phyloP scores from a whole-genome alignment of 2,113 vertebrate species.

The Poeciliopsis prolifica region DNA sequence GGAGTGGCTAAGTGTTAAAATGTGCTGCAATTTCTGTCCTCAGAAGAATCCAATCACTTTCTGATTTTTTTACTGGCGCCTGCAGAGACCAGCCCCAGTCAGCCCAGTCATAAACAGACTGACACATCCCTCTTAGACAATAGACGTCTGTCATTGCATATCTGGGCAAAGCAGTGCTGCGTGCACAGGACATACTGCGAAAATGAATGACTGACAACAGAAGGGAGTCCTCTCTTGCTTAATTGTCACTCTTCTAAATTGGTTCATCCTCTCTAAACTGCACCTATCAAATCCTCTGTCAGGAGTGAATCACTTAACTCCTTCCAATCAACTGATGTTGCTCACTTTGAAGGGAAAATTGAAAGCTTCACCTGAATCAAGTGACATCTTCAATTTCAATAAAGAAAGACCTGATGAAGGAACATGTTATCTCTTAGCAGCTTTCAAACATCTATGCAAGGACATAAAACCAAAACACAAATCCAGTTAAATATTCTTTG shows the following conservation, averaged over 20 bases:
- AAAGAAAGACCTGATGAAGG: constrained; percentile 6
- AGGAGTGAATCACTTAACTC: constrained; percentile 21
- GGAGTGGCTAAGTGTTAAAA: constrained; percentile 37
- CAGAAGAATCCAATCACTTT: constrained; percentile 38
- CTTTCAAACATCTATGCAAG: constrained; percentile 19
- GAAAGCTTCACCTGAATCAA: constrained; percentile 24
- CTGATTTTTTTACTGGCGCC: constrained; percentile 30
- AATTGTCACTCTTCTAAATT: constrained; percentile 35
- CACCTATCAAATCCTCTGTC: constrained; percentile 28
- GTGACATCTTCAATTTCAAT: constrained; percentile 39
- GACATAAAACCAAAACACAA: constrained; percentile 16
- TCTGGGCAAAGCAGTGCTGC: constrained; percentile 7
- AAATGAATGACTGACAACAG: constrained; percentile 23
- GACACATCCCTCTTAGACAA: constrained; percentile 45
- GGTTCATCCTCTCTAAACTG: constrained; percentile 10
- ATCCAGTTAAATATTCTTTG: constrained; percentile 19
- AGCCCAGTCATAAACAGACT: constrained; percentile 33
- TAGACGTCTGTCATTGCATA: constrained; percentile 23
- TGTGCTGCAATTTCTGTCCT: constrained; percentile 35
- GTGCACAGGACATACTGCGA: constrained; percentile 1
- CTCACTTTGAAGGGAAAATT: constrained; percentile 29
- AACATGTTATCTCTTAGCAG: constrained; percentile 12
- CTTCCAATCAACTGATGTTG: constrained; percentile 13
- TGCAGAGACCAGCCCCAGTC: constrained; percentile 38
- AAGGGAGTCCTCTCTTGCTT: constrained; percentile 8